These are phyloP conservation scores for Antennarius maculatus DNA, from an alignment of 2,797 vertebrate species.

Conservation along the genomic window DNA sequence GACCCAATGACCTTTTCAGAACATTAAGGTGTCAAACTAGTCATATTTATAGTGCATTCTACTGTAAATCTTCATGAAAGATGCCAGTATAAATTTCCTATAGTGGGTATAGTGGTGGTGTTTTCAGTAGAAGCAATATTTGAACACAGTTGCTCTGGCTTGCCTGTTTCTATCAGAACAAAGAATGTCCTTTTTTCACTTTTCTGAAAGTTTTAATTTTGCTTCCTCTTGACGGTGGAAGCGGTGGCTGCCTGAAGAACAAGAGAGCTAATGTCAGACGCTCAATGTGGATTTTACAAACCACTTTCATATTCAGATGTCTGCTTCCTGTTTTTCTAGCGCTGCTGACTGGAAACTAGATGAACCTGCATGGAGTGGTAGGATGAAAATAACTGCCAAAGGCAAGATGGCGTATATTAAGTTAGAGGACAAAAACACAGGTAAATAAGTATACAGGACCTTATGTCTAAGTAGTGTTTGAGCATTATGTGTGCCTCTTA, in stretches of 20 bases:
- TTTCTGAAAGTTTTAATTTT: constrained; percentile 31
- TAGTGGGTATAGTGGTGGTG: not conserved
- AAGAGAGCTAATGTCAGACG: constrained; percentile 5
- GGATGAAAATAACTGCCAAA: constrained; percentile 91
- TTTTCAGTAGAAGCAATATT: not conserved
- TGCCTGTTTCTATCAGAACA: not conserved
- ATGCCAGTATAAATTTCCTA: not conserved
- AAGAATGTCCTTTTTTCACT: constrained; percentile 1
- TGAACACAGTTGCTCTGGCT: not conserved
- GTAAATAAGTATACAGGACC: constrained; percentile 64
- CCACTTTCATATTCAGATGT: not conserved
- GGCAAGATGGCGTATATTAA: constrained; percentile 90
- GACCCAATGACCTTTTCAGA: not conserved
- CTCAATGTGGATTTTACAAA: constrained; percentile 13
- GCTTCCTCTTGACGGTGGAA: constrained; percentile 47
- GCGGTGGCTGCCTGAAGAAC: constrained; percentile 1
- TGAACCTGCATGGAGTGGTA: constrained; percentile 92
- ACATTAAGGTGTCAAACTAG: not conserved
- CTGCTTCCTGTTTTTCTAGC: constrained; percentile 70
- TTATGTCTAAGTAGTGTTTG: not conserved
- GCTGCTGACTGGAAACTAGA: constrained; percentile 98
- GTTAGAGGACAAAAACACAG: constrained; percentile 92
- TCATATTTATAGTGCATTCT: not conserved
- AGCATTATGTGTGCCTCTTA: not conserved
- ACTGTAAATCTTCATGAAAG: not conserved